phyloP scores from a whole-genome alignment of 2,797 vertebrate genomes.

The Antrozous pallidus region DNA sequence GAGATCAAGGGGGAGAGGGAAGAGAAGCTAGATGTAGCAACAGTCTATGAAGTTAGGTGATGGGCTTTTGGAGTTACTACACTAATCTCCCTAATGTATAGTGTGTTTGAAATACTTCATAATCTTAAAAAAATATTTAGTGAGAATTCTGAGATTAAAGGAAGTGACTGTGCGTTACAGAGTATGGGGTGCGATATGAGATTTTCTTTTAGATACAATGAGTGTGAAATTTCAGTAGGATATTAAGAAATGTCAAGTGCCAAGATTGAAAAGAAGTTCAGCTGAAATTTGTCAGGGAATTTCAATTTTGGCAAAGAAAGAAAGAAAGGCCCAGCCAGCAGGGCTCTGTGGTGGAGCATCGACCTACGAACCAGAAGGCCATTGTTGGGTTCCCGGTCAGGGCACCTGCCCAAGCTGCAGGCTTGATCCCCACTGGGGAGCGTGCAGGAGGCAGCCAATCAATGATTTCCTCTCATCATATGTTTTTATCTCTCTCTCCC shows the following conservation, averaged over 20 bases:
- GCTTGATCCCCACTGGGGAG: too few relatives aligned
- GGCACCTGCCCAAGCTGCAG: too few relatives aligned
- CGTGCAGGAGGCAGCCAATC: too few relatives aligned
- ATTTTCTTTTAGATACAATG: not conserved
- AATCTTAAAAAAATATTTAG: not conserved
- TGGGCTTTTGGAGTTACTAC: not conserved
- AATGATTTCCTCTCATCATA: too few relatives aligned
- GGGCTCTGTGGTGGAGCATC: too few relatives aligned
- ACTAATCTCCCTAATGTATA: not conserved
- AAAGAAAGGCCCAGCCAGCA: too few relatives aligned
- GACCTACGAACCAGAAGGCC: too few relatives aligned
- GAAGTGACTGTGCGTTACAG: not conserved
- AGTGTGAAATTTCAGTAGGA: not conserved
- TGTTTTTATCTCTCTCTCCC: too few relatives aligned
- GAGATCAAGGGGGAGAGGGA: not conserved
- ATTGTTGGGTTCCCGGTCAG: too few relatives aligned
- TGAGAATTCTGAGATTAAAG: not conserved
- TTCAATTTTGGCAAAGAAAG: not conserved
- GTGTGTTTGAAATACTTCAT: not conserved
- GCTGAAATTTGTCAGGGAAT: not conserved
- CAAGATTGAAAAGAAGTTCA: not conserved
- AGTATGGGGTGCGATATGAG: not conserved
- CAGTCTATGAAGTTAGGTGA: not conserved
- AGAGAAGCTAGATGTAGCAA: not conserved
- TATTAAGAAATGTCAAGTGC: not conserved